These are phyloP conservation scores for Aulostomus chinensis DNA, from an alignment of 2,797 vertebrate species.

Conservation along the genomic window DNA sequence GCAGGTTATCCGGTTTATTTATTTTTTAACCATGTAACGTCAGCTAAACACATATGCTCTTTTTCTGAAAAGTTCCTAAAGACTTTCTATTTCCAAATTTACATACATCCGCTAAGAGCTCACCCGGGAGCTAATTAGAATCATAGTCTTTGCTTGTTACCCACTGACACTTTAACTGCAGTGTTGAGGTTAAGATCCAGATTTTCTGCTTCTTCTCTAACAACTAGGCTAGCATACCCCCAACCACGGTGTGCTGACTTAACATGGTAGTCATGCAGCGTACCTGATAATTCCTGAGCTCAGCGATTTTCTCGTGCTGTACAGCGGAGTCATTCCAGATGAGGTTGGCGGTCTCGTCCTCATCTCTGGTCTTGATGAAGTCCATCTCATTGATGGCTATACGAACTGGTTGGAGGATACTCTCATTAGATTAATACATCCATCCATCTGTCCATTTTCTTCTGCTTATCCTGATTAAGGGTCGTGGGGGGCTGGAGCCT, in stretches of 20 bases:
- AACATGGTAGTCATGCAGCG: slow-evolving; percentile 1
- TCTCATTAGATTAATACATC: slow-evolving; percentile 15
- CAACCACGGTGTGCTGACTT: slow-evolving; percentile 21
- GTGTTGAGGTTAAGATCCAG: slow-evolving; percentile 16
- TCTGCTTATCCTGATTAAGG: too few species aligned
- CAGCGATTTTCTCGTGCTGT: slow-evolving; percentile 97
- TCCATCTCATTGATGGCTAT: slow-evolving; percentile 90
- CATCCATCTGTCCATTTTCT: too few species aligned
- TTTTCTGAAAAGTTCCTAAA: slow-evolving; percentile 1
- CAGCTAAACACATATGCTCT: not conserved
- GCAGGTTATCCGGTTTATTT: slow-evolving; percentile 9
- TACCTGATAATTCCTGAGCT: slow-evolving; percentile 98
- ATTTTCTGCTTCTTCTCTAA: slow-evolving; percentile 22
- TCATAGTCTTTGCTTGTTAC: slow-evolving; percentile 3
- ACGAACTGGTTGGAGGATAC: slow-evolving; percentile 82
- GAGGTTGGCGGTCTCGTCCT: slow-evolving; percentile 96
- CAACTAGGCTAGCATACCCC: slow-evolving; percentile 1
- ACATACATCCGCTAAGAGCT: slow-evolving; percentile 2
- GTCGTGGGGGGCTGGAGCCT: too few species aligned
- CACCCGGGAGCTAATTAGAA: not conserved
- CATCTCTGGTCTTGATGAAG: slow-evolving; percentile 91
- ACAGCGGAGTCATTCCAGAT: slow-evolving; percentile 98
- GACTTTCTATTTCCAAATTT: slow-evolving; percentile 7
- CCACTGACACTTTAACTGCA: slow-evolving; percentile 8
- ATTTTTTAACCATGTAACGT: slow-evolving; percentile 5